Evolutionary conservation across 2,888 invertebrate genomes (phyloP).

Genomic region (Ochropacha duplaris): DNA sequence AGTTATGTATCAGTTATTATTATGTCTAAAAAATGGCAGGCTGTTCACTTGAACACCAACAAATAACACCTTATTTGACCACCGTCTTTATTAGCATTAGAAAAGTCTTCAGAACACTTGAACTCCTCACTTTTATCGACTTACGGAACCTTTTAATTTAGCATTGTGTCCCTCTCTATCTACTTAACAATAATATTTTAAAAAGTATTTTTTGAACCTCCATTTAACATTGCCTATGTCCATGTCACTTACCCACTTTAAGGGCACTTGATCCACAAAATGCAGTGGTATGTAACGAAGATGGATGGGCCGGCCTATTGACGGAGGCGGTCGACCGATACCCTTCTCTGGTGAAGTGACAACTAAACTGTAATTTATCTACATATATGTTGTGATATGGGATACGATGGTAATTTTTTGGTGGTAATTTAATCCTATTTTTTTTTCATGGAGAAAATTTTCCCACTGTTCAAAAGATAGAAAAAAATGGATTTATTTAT

Average conservation of each 20-base stretch:
- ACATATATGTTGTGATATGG: not conserved
- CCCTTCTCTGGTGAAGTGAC: not conserved
- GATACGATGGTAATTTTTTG: not conserved
- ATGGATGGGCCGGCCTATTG: conserved; percentile 22
- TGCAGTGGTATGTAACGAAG: conserved; percentile 17
- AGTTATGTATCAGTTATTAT: too few species aligned
- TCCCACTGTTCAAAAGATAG: too few species aligned
- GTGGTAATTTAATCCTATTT: not conserved
- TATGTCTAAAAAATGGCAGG: too few species aligned
- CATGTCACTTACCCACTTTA: conserved; percentile 1
- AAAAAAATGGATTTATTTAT: too few species aligned
- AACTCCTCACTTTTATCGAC: too few species aligned
- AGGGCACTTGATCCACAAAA: conserved; percentile 5
- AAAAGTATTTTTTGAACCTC: not conserved
- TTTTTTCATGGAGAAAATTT: not conserved
- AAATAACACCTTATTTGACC: too few species aligned
- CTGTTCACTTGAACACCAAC: too few species aligned
- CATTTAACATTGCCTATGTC: not conserved
- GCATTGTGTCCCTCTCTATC: not conserved
- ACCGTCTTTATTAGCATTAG: too few species aligned
- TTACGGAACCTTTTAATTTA: too few species aligned
- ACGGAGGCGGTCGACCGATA: conserved; percentile 11
- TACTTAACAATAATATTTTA: not conserved
- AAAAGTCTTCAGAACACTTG: too few species aligned
- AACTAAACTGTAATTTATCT: not conserved